phyloP scores from a whole-genome alignment of 2,113 vertebrate genomes.

The Alectura lathami region DNA sequence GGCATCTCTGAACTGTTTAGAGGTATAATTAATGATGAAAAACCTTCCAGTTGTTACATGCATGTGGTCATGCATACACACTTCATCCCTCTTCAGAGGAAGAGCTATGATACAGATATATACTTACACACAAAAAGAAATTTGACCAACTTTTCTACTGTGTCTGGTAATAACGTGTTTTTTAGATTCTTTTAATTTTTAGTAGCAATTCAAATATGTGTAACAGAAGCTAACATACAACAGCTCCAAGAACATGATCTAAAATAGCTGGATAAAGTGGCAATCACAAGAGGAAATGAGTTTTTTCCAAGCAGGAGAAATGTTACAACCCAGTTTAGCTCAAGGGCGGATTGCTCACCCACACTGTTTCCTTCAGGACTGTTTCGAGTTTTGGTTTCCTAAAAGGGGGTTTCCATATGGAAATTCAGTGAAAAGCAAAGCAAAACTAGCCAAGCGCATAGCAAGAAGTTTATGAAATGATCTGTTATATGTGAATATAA shows the following conservation, averaged over 20 bases:
- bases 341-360: conserved; percentile 75
- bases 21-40: conserved; percentile 58
- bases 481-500: not conserved
- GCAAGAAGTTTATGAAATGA: conserved; percentile 65
- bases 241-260: conserved; percentile 37
- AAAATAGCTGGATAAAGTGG: conserved; percentile 72
- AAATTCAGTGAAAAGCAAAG: conserved; percentile 57
- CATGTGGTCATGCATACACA: conserved; percentile 6
- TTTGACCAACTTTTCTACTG: not conserved
- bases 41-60: conserved; percentile 59
- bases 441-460: conserved; percentile 5
- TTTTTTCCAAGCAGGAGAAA: conserved; percentile 71
- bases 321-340: conserved; percentile 66
- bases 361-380: conserved; percentile 72
- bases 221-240: conserved; percentile 5
- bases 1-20: conserved; percentile 54
- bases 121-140: not conserved
- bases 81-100: conserved; percentile 39
- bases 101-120: not conserved
- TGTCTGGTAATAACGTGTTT: not conserved
- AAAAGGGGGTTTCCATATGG: conserved; percentile 62
- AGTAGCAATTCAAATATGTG: not conserved
- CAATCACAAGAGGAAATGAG: conserved; percentile 75
- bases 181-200: not conserved
- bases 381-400: conserved; percentile 72